These are phyloP conservation scores for Solea solea DNA, from an alignment of 2,113 vertebrate species.

Conservation along the genomic window DNA sequence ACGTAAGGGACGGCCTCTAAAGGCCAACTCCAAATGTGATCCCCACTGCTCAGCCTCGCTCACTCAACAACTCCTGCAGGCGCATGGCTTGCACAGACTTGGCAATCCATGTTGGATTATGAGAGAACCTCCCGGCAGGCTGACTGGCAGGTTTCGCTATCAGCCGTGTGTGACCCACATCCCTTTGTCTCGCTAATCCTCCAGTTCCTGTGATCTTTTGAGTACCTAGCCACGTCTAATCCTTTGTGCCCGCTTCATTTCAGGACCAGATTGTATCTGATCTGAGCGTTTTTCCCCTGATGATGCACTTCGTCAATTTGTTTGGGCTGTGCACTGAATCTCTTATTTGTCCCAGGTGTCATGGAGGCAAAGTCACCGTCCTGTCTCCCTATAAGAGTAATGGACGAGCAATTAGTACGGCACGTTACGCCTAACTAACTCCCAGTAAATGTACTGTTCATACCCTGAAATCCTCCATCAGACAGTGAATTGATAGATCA, in stretches of 20 bases:
- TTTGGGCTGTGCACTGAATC: slow-evolving; percentile 25
- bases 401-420: background rate
- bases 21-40: no score
- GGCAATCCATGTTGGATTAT: slow-evolving; percentile 54
- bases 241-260: slow-evolving; percentile 67
- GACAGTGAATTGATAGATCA: background rate
- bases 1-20: no score
- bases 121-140: slow-evolving; percentile 38
- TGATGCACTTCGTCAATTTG: slow-evolving; percentile 39
- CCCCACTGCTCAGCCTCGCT: no score
- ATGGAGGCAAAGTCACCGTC: background rate
- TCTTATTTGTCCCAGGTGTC: slow-evolving; percentile 14
- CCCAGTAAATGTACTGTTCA: background rate
- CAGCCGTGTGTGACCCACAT: slow-evolving; percentile 76
- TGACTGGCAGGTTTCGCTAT: slow-evolving; percentile 68
- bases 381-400: slow-evolving; percentile 20
- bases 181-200: slow-evolving; percentile 69
- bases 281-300: slow-evolving; percentile 33
- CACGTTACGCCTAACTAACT: background rate
- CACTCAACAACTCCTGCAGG: no score
- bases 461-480: background rate
- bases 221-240: slow-evolving; percentile 72
- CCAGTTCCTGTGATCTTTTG: slow-evolving; percentile 70
- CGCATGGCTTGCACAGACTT: slow-evolving; percentile 3
- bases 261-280: slow-evolving; percentile 59